Evolutionary conservation across 2,797 vertebrate species (phyloP).

Genomic region (Sphaeramia orbicularis): DNA sequence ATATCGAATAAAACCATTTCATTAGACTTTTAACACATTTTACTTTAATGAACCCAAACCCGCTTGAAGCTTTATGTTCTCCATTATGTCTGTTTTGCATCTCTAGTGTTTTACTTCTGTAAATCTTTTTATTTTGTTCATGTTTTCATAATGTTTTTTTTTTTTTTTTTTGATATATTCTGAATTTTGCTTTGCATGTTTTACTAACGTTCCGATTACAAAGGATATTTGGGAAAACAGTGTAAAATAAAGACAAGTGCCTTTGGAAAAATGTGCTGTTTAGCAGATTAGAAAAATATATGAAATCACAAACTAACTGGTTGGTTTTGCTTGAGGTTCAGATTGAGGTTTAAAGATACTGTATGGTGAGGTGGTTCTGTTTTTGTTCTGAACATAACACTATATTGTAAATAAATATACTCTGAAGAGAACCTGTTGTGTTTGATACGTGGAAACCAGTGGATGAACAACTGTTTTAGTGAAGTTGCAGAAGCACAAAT

Average conservation of each 20-base stretch:
- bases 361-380: constrained; percentile 62
- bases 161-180: constrained; percentile 76
- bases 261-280: constrained; percentile 48
- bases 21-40: constrained; percentile 51
- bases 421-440: constrained; percentile 69
- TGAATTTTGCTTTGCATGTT: constrained; percentile 83
- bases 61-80: constrained; percentile 55
- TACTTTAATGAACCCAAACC: constrained; percentile 58
- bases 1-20: constrained; percentile 46
- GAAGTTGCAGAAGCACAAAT: neutral
- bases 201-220: constrained; percentile 76
- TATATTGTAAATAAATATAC: constrained; percentile 87
- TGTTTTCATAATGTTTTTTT: constrained; percentile 70
- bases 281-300: constrained; percentile 57
- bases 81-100: constrained; percentile 66
- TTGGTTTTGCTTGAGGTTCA: constrained; percentile 67
- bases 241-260: constrained; percentile 72
- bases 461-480: neutral
- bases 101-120: constrained; percentile 71
- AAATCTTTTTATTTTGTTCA: constrained; percentile 73
- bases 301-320: constrained; percentile 69
- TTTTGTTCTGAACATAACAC: constrained; percentile 78
- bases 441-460: constrained; percentile 42
- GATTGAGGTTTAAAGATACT: constrained; percentile 64
- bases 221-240: constrained; percentile 51